These are phyloP conservation scores for Tetraodon nigroviridis DNA, from an alignment of 2,113 vertebrate genomes.

Conservation along the genomic window DNA sequence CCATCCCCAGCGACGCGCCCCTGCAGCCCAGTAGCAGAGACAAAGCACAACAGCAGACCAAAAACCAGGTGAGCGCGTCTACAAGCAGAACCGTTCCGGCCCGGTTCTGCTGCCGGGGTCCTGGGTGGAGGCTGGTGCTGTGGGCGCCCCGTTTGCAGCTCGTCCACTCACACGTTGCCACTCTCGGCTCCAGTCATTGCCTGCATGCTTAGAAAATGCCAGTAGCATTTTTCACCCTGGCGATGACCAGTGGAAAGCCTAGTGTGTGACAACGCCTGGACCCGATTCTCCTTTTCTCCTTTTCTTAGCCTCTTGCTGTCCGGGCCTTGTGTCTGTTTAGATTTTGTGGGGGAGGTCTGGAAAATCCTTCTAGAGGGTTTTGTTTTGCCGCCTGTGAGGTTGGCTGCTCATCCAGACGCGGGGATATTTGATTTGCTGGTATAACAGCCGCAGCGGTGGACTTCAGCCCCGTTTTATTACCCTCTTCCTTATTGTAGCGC, in stretches of 20 bases:
- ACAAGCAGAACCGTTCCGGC: constrained; percentile 14
- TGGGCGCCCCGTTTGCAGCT: constrained; percentile 17
- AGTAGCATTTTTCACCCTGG: constrained; percentile 61
- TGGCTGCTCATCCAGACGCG: constrained; percentile 17
- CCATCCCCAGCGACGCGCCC: constrained; percentile 86
- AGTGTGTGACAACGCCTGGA: constrained; percentile 46
- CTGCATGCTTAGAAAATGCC: constrained; percentile 65
- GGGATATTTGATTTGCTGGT: constrained; percentile 39
- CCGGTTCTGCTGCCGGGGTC: constrained; percentile 1
- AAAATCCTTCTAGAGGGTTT: constrained; percentile 1
- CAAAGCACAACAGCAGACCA: constrained; percentile 89
- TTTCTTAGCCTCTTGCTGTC: constrained; percentile 42
- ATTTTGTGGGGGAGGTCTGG: not conserved
- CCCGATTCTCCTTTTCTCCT: not conserved
- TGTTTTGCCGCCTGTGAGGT: not conserved
- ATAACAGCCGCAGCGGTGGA: constrained; percentile 50
- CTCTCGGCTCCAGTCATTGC: constrained; percentile 60
- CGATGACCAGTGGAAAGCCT: constrained; percentile 53
- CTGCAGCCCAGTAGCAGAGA: constrained; percentile 84
- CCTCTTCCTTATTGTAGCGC: constrained; percentile 20
- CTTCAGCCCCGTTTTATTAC: constrained; percentile 48
- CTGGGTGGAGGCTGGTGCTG: too few species aligned
- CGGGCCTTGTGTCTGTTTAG: constrained; percentile 34
- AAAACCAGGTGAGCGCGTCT: constrained; percentile 85
- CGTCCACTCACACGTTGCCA: constrained; percentile 44